phyloP scores from a whole-genome alignment of 2,113 vertebrate genomes.

The Marcusenius ussheri region DNA sequence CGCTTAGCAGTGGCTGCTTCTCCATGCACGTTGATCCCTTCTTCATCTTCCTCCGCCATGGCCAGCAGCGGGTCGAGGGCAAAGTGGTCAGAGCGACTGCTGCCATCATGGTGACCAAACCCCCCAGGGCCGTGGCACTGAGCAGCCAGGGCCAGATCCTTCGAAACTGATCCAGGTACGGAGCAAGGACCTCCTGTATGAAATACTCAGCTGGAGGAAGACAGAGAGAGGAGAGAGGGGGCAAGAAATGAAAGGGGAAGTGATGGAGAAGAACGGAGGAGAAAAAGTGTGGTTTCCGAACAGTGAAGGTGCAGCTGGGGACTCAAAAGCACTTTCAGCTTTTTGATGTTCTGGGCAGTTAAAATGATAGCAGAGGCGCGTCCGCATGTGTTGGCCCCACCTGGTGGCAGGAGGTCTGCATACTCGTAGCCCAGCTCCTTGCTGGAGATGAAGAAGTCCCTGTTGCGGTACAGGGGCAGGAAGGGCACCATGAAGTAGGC shows the following conservation, averaged over 20 bases:
- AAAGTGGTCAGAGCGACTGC: background rate
- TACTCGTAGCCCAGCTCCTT: conserved; percentile 15
- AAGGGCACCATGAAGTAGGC: conserved; percentile 75
- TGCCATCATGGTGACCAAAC: conserved; percentile 30
- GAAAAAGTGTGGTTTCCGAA: background rate
- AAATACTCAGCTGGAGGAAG: conserved; percentile 22
- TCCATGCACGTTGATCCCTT: background rate
- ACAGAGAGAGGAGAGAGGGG: background rate
- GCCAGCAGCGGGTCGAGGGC: background rate
- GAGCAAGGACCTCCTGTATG: conserved; percentile 47
- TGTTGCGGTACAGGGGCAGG: conserved; percentile 43
- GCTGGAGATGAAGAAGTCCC: conserved; percentile 18
- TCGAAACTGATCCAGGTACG: conserved; percentile 60
- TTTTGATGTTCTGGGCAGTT: background rate
- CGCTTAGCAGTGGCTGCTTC: background rate
- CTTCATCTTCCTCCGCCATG: background rate
- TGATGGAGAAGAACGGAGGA: background rate
- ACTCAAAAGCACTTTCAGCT: background rate
- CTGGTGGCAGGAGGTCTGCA: background rate
- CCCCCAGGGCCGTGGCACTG: conserved; percentile 55
- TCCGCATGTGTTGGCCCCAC: background rate
- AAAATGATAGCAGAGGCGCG: background rate
- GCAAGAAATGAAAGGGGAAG: background rate
- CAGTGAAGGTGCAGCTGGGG: too few species aligned
- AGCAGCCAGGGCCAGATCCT: conserved; percentile 65